Evolutionary conservation across 1,140 invertebrate genomes (phyloP).

Genomic region (Drosophila grimshawi): DNA sequence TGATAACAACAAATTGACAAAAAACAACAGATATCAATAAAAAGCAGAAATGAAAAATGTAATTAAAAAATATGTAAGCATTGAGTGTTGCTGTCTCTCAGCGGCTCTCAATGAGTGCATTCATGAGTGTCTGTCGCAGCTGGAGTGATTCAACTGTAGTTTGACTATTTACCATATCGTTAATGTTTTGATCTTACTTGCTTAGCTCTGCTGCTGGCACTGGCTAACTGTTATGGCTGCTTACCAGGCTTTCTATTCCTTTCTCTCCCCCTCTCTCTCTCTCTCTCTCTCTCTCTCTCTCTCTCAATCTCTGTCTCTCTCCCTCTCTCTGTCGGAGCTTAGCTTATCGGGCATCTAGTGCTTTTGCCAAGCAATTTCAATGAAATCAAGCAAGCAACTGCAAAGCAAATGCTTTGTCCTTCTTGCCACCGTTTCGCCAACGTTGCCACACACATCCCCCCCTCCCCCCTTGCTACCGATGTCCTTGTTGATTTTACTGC

Average conservation of each 20-base stretch:
- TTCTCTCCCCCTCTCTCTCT: too few species aligned
- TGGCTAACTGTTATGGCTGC: constrained; percentile 42
- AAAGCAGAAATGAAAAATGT: too few species aligned
- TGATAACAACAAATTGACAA: too few species aligned
- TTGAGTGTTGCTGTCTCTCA: background rate
- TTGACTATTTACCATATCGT: constrained; percentile 18
- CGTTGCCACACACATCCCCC: constrained; percentile 21
- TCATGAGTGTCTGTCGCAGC: constrained; percentile 14
- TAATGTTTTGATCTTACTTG: constrained; percentile 18
- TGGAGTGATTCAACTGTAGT: background rate
- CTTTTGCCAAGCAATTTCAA: constrained; percentile 42
- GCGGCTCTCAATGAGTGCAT: constrained; percentile 27
- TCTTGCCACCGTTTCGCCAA: constrained; percentile 4
- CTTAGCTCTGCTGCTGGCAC: background rate
- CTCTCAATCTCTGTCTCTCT: background rate
- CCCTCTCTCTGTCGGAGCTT: background rate
- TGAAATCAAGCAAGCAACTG: constrained; percentile 40
- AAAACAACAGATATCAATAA: too few species aligned
- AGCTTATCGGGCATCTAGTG: constrained; percentile 36
- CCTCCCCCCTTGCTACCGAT: background rate
- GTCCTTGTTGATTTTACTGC: constrained; percentile 18
- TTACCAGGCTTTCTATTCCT: constrained; percentile 6
- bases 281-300: background rate
- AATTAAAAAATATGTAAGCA: too few species aligned
- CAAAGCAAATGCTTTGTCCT: constrained; percentile 50